Evolutionary conservation across 1,140 invertebrate species (phyloP), one percentile per base, ranked within the genome.

Genomic region (Drosophila burlai): DNA sequence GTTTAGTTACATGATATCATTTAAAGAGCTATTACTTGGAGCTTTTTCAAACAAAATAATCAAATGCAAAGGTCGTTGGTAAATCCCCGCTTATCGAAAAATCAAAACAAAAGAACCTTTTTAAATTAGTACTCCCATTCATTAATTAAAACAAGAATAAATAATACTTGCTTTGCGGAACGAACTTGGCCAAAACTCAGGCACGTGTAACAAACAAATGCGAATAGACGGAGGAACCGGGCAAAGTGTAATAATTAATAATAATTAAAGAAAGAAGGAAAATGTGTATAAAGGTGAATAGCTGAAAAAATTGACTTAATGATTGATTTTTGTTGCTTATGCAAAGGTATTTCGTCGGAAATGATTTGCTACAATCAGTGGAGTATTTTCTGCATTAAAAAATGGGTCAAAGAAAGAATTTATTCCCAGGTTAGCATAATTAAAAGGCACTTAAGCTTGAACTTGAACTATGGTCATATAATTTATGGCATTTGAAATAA

Each of bases 201-300:
- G 72, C 72, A 75, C 69, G 72, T 75, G 72, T 75, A 75, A 26
- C n/a, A 60, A 74, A 45, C 15, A 71, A 45, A 60, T 49, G 36
- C 43, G 38, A 61, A 74, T 38, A 15, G 21, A 24, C 8, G 31
- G 34, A 36, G 21, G 10, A 54, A 63, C 18, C 24, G n/a, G 8
- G 45, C 13, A 59, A 58, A 40, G 50, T 16, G 46, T 36, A 71
- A 73, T 72, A 73, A 73, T 73, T 72, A 73, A 73, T 73, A 73
- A 73, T 72, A 73, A 73, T 61, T 72, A 31, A 45, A n/a, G 11
- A 31, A 49, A 38, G 45, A 58, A 50, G 43, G 38, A 50, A 55
- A 55, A 60, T 31, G 67, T 50, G 67, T 24, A 24, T 67, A 38
- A 60, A 31, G 29, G 29, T 29, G 34, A 21, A 16, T 34, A 5